phyloP scores from a whole-genome alignment of 2,797 vertebrate species.

The Lophotriccus pileatus region DNA sequence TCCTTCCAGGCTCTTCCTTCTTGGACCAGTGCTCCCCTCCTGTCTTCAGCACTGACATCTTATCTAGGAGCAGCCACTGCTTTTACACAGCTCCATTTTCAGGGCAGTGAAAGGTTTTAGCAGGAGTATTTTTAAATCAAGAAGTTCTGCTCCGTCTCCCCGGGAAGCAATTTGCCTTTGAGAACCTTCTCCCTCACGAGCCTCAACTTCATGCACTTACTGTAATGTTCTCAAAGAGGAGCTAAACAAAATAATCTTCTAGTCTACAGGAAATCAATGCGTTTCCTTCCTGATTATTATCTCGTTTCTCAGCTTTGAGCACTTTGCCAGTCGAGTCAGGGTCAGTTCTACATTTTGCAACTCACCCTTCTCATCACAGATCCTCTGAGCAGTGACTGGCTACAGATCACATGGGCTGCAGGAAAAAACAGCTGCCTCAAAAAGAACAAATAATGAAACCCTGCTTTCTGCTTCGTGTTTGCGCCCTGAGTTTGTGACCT shows the following conservation, averaged over 20 bases:
- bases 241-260: constrained; percentile 54
- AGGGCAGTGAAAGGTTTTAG: neutral
- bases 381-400: neutral
- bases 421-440: neutral
- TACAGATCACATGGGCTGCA: neutral
- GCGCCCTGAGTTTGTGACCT: neutral
- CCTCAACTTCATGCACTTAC: constrained; percentile 31
- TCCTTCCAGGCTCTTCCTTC: neutral
- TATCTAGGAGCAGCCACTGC: neutral
- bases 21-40: neutral
- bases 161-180: constrained; percentile 11
- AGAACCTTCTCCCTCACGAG: constrained; percentile 1
- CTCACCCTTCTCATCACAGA: neutral
- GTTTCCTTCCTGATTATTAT: constrained; percentile 67
- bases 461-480: neutral
- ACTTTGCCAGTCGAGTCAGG: constrained; percentile 52
- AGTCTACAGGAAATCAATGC: constrained; percentile 67
- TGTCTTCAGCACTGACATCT: neutral
- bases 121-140: neutral
- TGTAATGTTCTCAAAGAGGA: constrained; percentile 31
- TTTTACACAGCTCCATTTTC: neutral
- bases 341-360: constrained; percentile 38
- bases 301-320: constrained; percentile 50
- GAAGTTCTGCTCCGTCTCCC: neutral
- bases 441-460: neutral